A percentile compares a stretch with the other conserved stretches of the same genome.
phyloP scores from a whole-genome alignment of 1,140 invertebrate species.

The Harlomillsia oculata region DNA sequence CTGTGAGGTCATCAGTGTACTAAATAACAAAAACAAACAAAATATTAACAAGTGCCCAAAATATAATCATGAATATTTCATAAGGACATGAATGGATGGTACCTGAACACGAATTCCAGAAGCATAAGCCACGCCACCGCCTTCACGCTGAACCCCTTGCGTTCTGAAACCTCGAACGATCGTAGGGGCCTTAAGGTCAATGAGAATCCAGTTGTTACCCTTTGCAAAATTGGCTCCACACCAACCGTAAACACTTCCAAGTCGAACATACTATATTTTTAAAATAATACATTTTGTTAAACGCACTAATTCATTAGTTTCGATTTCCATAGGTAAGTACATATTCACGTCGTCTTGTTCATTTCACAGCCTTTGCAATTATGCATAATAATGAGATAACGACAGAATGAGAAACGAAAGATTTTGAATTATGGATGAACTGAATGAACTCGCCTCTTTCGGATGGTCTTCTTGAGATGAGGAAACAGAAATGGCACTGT shows the following conservation, averaged over 20 bases:
- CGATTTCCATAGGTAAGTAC: not conserved
- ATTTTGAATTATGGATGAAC: no score
- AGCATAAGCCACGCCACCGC: constrained; percentile 72
- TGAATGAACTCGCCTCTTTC: constrained; percentile 56
- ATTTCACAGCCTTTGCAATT: not conserved
- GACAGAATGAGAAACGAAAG: constrained; percentile 15
- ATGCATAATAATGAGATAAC: no score
- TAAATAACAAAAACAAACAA: constrained; percentile 39
- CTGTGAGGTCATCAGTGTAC: constrained; percentile 79
- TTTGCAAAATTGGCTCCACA: constrained; percentile 74
- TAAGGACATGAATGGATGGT: constrained; percentile 14
- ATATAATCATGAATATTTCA: not conserved
- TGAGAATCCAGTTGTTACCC: constrained; percentile 75
- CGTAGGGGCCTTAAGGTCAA: constrained; percentile 81
- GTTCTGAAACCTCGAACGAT: constrained; percentile 81
- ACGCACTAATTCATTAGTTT: not conserved
- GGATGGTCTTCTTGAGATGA: constrained; percentile 66
- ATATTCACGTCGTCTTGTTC: not conserved
- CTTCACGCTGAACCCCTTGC: constrained; percentile 66
- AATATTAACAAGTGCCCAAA: not conserved
- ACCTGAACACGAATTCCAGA: constrained; percentile 69
- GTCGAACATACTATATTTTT: constrained; percentile 55
- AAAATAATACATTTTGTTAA: not conserved
- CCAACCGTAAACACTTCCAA: constrained; percentile 69
- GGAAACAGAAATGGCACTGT: constrained; percentile 78